Conservation (phyloP, 1,140 invertebrate genomes). For the Drosophila sproati region DNA sequence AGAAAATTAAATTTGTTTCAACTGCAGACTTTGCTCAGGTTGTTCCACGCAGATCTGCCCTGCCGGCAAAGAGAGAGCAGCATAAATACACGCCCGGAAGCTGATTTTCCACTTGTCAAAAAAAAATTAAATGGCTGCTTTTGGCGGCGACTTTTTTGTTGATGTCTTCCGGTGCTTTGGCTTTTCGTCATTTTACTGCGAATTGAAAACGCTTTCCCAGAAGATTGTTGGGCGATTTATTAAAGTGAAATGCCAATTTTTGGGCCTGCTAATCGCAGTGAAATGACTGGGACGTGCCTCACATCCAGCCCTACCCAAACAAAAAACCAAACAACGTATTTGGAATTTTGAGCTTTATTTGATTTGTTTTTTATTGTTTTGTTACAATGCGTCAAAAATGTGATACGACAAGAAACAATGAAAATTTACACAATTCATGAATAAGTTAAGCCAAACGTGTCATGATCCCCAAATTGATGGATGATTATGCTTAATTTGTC, state of each 20-base stretch:
- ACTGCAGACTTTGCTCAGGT: conserved; percentile 73
- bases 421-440: conserved; percentile 31
- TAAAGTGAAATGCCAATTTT: conserved; percentile 73
- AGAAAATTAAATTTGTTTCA: conserved; percentile 81
- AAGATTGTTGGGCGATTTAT: conserved; percentile 63
- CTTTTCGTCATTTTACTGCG: conserved; percentile 34
- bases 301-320: background rate
- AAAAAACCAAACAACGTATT: background rate
- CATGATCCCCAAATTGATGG: conserved; percentile 19
- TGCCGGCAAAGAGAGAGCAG: background rate
- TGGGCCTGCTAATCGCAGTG: conserved; percentile 48
- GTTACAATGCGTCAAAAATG: conserved; percentile 39
- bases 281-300: conserved; percentile 48
- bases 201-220: conserved; percentile 17
- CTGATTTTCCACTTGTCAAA: conserved; percentile 52
- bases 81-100: conserved; percentile 42
- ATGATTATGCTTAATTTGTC: conserved; percentile 33
- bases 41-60: conserved; percentile 26
- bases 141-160: conserved; percentile 27
- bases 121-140: conserved; percentile 22
- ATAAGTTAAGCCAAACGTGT: conserved; percentile 13
- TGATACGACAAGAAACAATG: conserved; percentile 32
- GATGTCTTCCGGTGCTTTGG: conserved; percentile 35
- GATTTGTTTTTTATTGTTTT: conserved; percentile 39
- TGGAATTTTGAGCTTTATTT: conserved; percentile 9